Evolutionary conservation across 1,140 invertebrate species (phyloP).

Genomic region (Pristionchus pacificus): DNA sequence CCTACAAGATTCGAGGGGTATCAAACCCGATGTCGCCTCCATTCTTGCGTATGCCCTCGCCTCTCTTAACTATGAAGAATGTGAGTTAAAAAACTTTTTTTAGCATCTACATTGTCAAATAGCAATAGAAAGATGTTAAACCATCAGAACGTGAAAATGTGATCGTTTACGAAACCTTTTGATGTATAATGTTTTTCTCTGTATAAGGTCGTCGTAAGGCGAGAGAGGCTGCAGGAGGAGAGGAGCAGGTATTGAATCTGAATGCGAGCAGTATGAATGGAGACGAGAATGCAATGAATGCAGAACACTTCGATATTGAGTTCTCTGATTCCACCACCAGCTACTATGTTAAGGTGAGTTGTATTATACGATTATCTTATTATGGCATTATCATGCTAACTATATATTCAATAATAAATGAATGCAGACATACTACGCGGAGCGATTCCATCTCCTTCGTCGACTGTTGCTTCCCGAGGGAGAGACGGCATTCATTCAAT

Average conservation of each 20-base stretch:
- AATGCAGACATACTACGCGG: slow-evolving; percentile 70
- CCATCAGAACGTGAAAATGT: too few relatives aligned
- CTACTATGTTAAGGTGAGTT: slow-evolving; percentile 50
- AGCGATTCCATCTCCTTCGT: slow-evolving; percentile 75
- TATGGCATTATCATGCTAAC: too few relatives aligned
- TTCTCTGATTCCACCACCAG: slow-evolving; percentile 45
- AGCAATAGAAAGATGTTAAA: too few relatives aligned
- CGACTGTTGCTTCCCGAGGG: slow-evolving; percentile 68
- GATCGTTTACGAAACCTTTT: too few relatives aligned
- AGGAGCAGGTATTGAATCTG: slow-evolving; percentile 26
- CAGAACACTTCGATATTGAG: slow-evolving; percentile 42
- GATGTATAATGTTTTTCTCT: too few relatives aligned
- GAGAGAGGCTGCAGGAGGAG: slow-evolving; percentile 22
- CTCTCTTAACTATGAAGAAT: slow-evolving; percentile 41
- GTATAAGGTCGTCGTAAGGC: slow-evolving; percentile 15
- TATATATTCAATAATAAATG: slow-evolving; percentile 65
- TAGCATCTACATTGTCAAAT: too few relatives aligned
- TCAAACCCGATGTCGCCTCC: slow-evolving; percentile 72
- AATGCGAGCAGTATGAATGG: slow-evolving; percentile 15
- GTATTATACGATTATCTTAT: slow-evolving; percentile 57
- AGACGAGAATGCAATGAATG: slow-evolving; percentile 10
- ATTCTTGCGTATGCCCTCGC: slow-evolving; percentile 78
- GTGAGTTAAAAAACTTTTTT: too few relatives aligned
- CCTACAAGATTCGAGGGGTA: slow-evolving; percentile 53
- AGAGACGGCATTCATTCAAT: slow-evolving; percentile 67